These are phyloP conservation scores for Dendrocincla fuliginosa DNA, from an alignment of 2,797 vertebrate genomes.

Conservation along the genomic window DNA sequence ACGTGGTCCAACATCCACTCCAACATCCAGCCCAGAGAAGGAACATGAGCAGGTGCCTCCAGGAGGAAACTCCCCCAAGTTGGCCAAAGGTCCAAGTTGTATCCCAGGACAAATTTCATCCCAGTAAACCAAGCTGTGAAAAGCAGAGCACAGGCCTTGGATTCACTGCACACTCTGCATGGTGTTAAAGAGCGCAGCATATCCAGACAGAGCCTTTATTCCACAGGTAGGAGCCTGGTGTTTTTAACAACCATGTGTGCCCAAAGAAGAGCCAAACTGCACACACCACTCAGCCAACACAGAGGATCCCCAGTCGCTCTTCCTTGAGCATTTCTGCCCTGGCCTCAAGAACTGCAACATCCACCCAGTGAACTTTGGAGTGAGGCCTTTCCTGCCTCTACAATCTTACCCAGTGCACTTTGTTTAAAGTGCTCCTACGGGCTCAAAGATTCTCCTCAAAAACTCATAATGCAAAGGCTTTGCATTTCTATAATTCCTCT, in stretches of 20 bases:
- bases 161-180: accelerated
- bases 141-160: neutral
- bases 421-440: neutral
- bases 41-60: neutral
- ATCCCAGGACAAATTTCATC: neutral
- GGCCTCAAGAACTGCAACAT: neutral
- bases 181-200: neutral
- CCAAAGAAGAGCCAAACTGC: neutral
- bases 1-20: neutral
- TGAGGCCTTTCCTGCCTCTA: neutral
- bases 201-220: neutral
- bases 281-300: neutral
- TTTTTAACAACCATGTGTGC: neutral
- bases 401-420: neutral
- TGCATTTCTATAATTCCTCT: neutral
- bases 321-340: neutral
- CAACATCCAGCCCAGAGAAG: neutral
- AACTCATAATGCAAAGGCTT: accelerated
- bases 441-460: neutral
- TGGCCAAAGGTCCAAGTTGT: neutral
- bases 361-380: neutral
- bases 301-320: neutral
- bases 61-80: neutral
- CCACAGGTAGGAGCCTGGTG: neutral
- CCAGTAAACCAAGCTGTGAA: neutral